A percentile compares a stretch with the other conserved stretches of the same genome.
phyloP scores from a whole-genome alignment of 2,888 invertebrate genomes.

The Polydrusus tereticollis region DNA sequence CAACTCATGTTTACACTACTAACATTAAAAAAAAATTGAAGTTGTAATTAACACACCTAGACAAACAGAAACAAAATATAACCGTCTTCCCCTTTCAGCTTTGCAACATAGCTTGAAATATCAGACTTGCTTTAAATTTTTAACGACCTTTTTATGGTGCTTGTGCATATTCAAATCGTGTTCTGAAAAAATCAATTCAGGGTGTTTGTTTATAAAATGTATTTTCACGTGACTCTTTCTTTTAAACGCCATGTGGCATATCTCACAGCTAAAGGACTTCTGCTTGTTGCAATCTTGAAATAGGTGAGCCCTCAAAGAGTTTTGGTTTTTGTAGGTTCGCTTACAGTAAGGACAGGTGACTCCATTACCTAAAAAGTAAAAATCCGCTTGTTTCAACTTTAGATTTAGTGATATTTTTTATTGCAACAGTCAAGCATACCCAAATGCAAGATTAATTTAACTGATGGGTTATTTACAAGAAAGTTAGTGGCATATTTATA shows the following conservation, averaged over 20 bases:
- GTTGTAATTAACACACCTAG: too few species aligned
- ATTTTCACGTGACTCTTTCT: slow-evolving; percentile 31
- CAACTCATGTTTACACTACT: too few species aligned
- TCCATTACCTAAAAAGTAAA: not conserved
- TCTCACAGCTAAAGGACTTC: slow-evolving; percentile 79
- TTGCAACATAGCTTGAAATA: not conserved
- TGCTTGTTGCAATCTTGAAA: slow-evolving; percentile 67
- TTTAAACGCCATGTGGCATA: slow-evolving; percentile 21
- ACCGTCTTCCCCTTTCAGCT: too few species aligned
- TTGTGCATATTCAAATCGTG: not conserved
- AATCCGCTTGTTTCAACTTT: not conserved
- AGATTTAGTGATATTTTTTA: not conserved
- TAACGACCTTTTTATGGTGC: slow-evolving; percentile 5
- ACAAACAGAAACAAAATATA: too few species aligned
- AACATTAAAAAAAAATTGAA: too few species aligned
- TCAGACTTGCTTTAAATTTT: slow-evolving; percentile 1
- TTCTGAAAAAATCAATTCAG: slow-evolving; percentile 4
- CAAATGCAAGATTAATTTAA: not conserved
- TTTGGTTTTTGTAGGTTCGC: slow-evolving; percentile 70
- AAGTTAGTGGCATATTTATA: not conserved
- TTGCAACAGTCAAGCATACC: not conserved
- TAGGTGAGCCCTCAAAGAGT: slow-evolving; percentile 73
- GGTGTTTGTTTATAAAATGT: slow-evolving; percentile 22
- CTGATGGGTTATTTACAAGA: not conserved
- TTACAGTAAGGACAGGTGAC: slow-evolving; percentile 39